Evolutionary conservation across 2,888 invertebrate genomes (phyloP).

Genomic region (Drosophila barbarae): DNA sequence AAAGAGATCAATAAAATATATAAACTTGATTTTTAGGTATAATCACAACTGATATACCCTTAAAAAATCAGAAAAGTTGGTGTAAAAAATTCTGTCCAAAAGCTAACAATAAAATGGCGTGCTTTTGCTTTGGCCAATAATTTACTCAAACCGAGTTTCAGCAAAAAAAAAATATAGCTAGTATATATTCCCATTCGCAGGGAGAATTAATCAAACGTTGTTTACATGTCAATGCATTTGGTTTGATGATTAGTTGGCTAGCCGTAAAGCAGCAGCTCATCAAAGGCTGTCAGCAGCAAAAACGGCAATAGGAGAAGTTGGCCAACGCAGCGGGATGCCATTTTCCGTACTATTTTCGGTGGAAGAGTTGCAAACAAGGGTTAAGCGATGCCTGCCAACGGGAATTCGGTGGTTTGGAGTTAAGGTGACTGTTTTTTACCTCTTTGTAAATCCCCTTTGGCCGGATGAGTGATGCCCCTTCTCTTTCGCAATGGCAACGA

Average conservation of each 20-base stretch:
- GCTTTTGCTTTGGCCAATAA: slow-evolving; percentile 41
- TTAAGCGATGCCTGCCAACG: neutral
- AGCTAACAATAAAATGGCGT: slow-evolving; percentile 68
- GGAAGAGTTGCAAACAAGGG: neutral
- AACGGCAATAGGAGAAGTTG: slow-evolving; percentile 1
- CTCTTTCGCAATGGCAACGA: slow-evolving; percentile 12
- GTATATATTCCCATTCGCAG: neutral
- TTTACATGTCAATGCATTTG: slow-evolving; percentile 66
- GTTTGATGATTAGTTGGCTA: slow-evolving; percentile 56
- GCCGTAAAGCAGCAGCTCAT: slow-evolving; percentile 44
- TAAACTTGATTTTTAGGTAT: neutral
- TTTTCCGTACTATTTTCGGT: slow-evolving; percentile 10
- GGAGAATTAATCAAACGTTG: slow-evolving; percentile 49
- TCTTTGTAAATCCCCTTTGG: neutral
- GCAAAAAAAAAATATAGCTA: neutral
- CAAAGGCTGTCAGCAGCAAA: slow-evolving; percentile 57
- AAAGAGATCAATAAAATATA: neutral
- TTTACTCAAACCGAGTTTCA: slow-evolving; percentile 10
- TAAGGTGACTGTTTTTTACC: slow-evolving; percentile 11
- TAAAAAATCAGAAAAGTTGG: too few relatives aligned
- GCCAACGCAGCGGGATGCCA: slow-evolving; percentile 5
- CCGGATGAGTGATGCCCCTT: slow-evolving; percentile 29
- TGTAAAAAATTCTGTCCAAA: slow-evolving; percentile 18
- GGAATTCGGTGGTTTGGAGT: slow-evolving; percentile 3
- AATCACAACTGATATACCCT: neutral